Evolutionary conservation across 2,113 vertebrate species (phyloP), one percentile per base, ranked within the genome.

Genomic region (Poeciliopsis retropinna): DNA sequence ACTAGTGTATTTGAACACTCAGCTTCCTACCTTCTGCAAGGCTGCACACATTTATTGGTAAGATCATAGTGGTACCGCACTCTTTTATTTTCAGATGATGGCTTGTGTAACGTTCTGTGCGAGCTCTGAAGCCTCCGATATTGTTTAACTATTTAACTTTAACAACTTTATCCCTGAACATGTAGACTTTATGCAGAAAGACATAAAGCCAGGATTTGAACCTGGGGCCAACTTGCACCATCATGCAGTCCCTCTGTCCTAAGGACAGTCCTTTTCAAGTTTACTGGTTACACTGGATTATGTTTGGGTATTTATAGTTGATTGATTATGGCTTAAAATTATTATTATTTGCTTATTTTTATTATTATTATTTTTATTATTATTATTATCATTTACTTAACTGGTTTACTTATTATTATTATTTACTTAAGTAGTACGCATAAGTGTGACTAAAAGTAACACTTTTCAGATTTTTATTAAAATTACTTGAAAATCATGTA

Each of bases 21-120:
- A 0, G 5, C 4, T 7, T 1, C 39, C 57, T 93, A 99, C 98
- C 98, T 99, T 99, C 93, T 99, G 98, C 98, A 99, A 99, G 78
- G 98, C 98, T 0, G 19, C 6, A 22, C 17, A 22, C 5, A 54
- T 54, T 54, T 54, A 2, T 54, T 25, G 9, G 19, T n/a, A 54
- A 6, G 22, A 54, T 9, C 22, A 17, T 47, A 47, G 14, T 6
- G 44, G 5, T 47, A 19, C 17, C 5, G 0, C 7, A 47, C 14
- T 47, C 17, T 19, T 19, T 47, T 0, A 17, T 47, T n/a, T 57
- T 11, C 7, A n/a, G 51, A 25, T n/a, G 2, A 25, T 57, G 7
- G 25, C 22, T 57, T 57, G 25, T n/a, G 25, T 25, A n/a, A 25
- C 1, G 3, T 25, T n/a, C 7, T 57, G 51, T n/a, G 25, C 11